Base-by-base conservation (phyloP, 1,140 invertebrate genomes). In the Physella acuta region DNA sequence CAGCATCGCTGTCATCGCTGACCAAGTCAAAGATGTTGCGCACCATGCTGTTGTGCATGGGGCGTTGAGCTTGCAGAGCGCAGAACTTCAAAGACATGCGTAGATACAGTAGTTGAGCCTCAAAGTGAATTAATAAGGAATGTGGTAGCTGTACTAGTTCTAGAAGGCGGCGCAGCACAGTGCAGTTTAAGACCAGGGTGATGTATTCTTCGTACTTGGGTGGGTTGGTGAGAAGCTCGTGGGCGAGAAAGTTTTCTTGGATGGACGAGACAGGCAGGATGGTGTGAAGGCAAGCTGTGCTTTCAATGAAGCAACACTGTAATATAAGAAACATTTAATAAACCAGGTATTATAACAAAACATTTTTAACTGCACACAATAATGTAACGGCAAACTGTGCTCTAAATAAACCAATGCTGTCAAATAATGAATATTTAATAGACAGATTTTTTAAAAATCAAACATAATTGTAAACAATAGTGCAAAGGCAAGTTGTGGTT, bases 141-240 rank as follows among this genome's bases (percentile, higher is more conserved):
- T 68, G 44, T 11, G 80, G 80, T 30, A 81, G 73, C 24, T 61
- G 68, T 17, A 80, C 62, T 33, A 73, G 65, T 17, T 69, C 53
- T 1, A 79, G 68, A 17, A 81, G 63, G 14, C 72, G 61, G 53
- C 69, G 62, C 8, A 81, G 70, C 5, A 80, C 76, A 0, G 77
- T 76, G 68, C 52, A 68, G 68, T 79, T 79, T 26, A 81, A 60
- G 26, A 78, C 73, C 52, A 78, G 70, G 28, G 51, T 73, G 3
- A 81, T 74, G 68, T 79, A 81, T 44, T 81, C 77, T 49, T 79
- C 78, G 37, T 79, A 81, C 34, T 70, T 65, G 59, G 76, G 74
- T 2, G 60, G 51, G 26, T 78, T 62, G 5, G 49, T 5, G 1
- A 59, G 60, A 36, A 76, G 60, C 16, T 76, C 76, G 4, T 72